Evolutionary conservation across 2,888 invertebrate species (phyloP), one percentile per base, ranked within the genome.

Genomic region (Leptogaster cylindrica): DNA sequence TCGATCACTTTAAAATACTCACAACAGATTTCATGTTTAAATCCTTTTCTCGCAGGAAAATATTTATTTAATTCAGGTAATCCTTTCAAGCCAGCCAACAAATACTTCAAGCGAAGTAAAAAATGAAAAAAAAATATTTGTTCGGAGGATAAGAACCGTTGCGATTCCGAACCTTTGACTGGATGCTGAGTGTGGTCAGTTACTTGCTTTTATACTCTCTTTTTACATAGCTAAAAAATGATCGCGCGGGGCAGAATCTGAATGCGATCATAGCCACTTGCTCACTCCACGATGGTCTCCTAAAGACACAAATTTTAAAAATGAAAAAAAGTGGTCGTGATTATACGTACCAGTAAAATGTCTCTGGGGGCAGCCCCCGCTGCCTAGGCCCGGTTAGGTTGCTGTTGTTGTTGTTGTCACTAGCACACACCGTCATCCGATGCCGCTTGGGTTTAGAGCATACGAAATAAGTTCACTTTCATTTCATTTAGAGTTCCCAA

Each of bases 1-100:
- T 10, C 27, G 18, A 12, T 23, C 61, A 39, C 16, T 18, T 4
- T 16, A 64, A 23, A 3, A 74, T 79, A 84, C 84, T 84, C 83
- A 84, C 84, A 82, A 84, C 80, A 77, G 81, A 76, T 79, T 83
- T 84, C 84, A 84, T 84, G 74, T n/a, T 72, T 78, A 70, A 71
- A 72, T 74, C 72, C 36, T 64, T 63, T 50, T 48, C n/a, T n/a
- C 18, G 10, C 23, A 20, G 18, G 46, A 46, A 28, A 28, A 14
- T 8, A 20, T n/a, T 44, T 8, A 28, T 33, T 6, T 14, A 6
- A 8, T 8, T 8, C 27, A 27, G 50, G 7, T 41, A 61, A 36
- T 58, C 61, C 61, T 61, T 44, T 44, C 27, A 27, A 27, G 20
- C 3, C 27, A 25, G 27, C 12, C 25, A n/a, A 2, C 27, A 25